Conservation (phyloP, 2,888 invertebrate species). For the Norana najaformis region DNA sequence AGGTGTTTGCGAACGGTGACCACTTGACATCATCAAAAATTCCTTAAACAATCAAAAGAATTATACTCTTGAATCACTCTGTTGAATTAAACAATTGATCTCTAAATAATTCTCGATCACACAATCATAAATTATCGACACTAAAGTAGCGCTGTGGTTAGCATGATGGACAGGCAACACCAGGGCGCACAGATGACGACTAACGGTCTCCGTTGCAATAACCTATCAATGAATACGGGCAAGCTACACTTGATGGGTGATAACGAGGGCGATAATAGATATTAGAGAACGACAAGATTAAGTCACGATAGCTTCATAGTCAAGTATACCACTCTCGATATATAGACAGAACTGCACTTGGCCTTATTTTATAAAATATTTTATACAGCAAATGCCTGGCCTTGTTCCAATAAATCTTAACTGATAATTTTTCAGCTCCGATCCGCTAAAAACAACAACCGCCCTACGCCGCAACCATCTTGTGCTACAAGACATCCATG, state of each 20-base stretch:
- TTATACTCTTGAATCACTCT: neutral
- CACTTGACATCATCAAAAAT: constrained; percentile 18
- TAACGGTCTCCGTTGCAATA: neutral
- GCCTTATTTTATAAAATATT: too few species aligned
- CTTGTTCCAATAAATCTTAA: too few species aligned
- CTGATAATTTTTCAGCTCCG: too few species aligned
- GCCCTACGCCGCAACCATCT: neutral
- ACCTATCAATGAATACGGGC: neutral
- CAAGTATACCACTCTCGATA: too few species aligned
- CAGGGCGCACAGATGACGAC: neutral
- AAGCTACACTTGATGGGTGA: neutral
- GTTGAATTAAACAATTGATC: too few species aligned
- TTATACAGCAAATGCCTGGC: too few species aligned
- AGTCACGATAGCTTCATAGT: too few species aligned
- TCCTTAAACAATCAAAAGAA: neutral
- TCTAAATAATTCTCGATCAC: too few species aligned
- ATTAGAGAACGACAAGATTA: neutral
- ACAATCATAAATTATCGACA: too few species aligned
- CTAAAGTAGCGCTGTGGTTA: neutral
- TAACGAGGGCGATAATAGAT: too few species aligned
- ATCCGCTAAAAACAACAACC: too few species aligned
- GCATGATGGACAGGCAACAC: neutral
- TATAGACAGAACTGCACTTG: too few species aligned
- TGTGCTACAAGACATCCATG: neutral
- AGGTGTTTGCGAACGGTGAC: constrained; percentile 31